phyloP scores from a whole-genome alignment of 1,140 invertebrate genomes.

The Rhizoglyphus robini region DNA sequence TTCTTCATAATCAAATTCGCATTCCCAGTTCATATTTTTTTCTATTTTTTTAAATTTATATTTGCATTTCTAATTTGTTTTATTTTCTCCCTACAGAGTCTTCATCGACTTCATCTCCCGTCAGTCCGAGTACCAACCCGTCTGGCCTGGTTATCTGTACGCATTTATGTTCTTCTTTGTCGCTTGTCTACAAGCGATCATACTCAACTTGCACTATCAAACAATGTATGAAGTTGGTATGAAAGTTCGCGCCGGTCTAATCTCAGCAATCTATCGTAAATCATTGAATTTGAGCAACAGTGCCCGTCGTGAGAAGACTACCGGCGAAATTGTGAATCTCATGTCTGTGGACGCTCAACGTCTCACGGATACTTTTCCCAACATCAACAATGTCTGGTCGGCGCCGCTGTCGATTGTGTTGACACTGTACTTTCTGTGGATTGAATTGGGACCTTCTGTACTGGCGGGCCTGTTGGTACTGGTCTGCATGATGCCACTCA shows the following conservation, averaged over 20 bases:
- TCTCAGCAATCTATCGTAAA: conserved; percentile 29
- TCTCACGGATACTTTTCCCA: conserved; percentile 27
- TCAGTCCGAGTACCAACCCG: conserved; percentile 40
- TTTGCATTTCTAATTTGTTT: no score
- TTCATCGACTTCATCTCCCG: not conserved
- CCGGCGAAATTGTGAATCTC: conserved; percentile 42
- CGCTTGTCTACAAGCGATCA: conserved; percentile 44
- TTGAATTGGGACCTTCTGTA: conserved; percentile 41
- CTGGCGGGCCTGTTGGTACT: conserved; percentile 36
- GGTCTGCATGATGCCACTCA: conserved; percentile 36
- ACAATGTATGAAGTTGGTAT: conserved; percentile 51
- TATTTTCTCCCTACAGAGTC: not conserved
- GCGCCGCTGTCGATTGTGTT: conserved; percentile 78
- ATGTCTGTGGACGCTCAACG: conserved; percentile 41
- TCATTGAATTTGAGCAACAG: conserved; percentile 30
- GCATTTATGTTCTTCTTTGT: conserved; percentile 39
- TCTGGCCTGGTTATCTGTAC: conserved; percentile 78
- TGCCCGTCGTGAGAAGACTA: conserved; percentile 34
- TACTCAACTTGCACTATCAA: conserved; percentile 78
- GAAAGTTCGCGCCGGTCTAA: conserved; percentile 27
- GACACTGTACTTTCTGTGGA: conserved; percentile 81
- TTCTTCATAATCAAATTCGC: no score
- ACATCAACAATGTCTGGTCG: conserved; percentile 69
- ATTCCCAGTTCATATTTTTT: conserved; percentile 13
- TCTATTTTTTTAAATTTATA: no score